A percentile compares a stretch with the other conserved stretches of the same genome.
Conservation (phyloP, 2,113 vertebrate genomes). For the Podilymbus podiceps region DNA sequence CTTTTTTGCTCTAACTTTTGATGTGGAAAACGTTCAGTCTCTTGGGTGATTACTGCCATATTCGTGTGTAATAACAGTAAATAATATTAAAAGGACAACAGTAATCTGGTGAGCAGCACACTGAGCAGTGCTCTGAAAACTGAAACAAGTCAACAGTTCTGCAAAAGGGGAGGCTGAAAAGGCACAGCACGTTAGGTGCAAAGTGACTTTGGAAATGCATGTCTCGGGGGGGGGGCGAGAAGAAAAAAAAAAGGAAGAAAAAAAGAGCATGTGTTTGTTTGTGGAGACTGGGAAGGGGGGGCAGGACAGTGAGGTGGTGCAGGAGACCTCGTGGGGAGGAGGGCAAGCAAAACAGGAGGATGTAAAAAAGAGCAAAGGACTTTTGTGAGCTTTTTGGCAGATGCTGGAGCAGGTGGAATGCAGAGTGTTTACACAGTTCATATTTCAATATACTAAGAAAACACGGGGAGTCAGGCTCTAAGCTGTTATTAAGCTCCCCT, state of each 20-base stretch:
- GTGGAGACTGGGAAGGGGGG: background rate
- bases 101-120: background rate
- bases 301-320: background rate
- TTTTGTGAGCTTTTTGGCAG: constrained; percentile 57
- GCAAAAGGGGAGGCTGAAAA: background rate
- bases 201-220: background rate
- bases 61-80: background rate
- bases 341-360: background rate
- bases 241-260: background rate
- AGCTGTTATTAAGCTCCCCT: constrained; percentile 58
- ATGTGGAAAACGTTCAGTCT: constrained; percentile 10
- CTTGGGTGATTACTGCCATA: background rate
- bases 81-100: background rate
- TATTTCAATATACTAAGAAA: constrained; percentile 71
- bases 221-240: background rate
- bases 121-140: background rate
- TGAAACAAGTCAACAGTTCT: background rate
- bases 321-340: background rate
- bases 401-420: constrained; percentile 68
- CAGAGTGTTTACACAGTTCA: constrained; percentile 66
- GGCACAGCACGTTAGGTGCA: background rate
- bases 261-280: background rate
- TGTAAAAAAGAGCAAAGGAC: constrained; percentile 27
- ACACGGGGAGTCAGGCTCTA: constrained; percentile 42
- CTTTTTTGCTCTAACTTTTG: background rate